These are phyloP conservation scores for Rousettus leschenaultii DNA, from an alignment of 2,113 vertebrate genomes.

Conservation along the genomic window DNA sequence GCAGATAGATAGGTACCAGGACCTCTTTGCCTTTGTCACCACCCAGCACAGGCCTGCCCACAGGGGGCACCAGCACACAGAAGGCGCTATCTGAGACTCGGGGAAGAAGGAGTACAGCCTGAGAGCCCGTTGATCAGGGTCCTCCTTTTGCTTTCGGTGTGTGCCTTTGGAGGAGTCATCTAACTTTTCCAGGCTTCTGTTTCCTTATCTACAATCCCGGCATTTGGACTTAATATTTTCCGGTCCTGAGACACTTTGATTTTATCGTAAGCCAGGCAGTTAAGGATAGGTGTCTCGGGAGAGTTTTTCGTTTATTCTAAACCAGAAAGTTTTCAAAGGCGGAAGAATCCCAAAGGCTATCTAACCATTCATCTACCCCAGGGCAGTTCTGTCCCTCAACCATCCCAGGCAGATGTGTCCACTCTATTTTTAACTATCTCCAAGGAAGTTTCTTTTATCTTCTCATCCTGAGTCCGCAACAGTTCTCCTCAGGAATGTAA, in stretches of 20 bases:
- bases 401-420: slow-evolving; percentile 16
- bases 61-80: neutral
- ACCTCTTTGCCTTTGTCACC: neutral
- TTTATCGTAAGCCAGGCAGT: slow-evolving; percentile 39
- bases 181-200: slow-evolving; percentile 13
- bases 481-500: slow-evolving; percentile 48
- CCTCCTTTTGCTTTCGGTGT: neutral
- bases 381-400: slow-evolving; percentile 7
- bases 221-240: slow-evolving; percentile 46
- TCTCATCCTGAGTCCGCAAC: neutral
- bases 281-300: slow-evolving; percentile 14
- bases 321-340: slow-evolving; percentile 48
- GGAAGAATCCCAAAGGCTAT: slow-evolving; percentile 57
- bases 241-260: neutral
- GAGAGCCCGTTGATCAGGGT: neutral
- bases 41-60: too few relatives aligned
- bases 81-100: neutral
- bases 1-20: too few relatives aligned
- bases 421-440: slow-evolving; percentile 61
- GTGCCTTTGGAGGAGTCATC: neutral
- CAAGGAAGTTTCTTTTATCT: slow-evolving; percentile 39
- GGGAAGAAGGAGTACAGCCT: neutral
- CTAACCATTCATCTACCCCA: slow-evolving; percentile 50
- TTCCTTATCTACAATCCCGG: slow-evolving; percentile 12
- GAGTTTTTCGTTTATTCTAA: slow-evolving; percentile 59